Evolutionary conservation across 92 coral and sea anemone genomes (phyloP).

Genomic region (Actinostola sp.): DNA sequence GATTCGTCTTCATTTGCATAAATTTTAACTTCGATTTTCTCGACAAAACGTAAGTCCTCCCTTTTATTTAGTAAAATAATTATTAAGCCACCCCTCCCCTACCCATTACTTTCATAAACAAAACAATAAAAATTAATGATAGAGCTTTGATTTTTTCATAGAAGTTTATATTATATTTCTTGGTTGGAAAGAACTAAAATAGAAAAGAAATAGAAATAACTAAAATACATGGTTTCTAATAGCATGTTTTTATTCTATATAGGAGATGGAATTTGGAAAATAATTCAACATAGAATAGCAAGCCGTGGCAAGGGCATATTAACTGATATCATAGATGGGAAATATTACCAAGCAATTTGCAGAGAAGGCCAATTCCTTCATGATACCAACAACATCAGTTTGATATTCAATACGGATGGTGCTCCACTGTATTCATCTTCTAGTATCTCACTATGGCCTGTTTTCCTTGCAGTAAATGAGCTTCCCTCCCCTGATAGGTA

Average conservation of each 20-base stretch:
- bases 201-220: too few relatives aligned
- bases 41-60: too few relatives aligned
- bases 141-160: too few relatives aligned
- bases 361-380: conserved; percentile 29
- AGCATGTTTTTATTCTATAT: background rate
- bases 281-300: conserved; percentile 8
- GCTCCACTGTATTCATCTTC: conserved; percentile 35
- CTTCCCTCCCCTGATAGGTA: conserved; percentile 51
- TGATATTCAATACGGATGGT: conserved; percentile 41
- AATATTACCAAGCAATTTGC: conserved; percentile 20
- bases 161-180: too few relatives aligned
- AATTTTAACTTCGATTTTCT: too few relatives aligned
- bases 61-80: too few relatives aligned
- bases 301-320: background rate
- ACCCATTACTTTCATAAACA: too few relatives aligned
- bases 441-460: conserved; percentile 35
- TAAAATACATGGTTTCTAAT: background rate
- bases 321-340: conserved; percentile 30
- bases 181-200: too few relatives aligned
- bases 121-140: too few relatives aligned
- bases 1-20: too few relatives aligned
- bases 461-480: conserved; percentile 38
- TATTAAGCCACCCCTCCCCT: too few relatives aligned
- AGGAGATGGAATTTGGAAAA: conserved; percentile 22
- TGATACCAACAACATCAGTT: conserved; percentile 25